Evolutionary conservation across 2,888 invertebrate species (phyloP).

Genomic region (Orchestes rusci): DNA sequence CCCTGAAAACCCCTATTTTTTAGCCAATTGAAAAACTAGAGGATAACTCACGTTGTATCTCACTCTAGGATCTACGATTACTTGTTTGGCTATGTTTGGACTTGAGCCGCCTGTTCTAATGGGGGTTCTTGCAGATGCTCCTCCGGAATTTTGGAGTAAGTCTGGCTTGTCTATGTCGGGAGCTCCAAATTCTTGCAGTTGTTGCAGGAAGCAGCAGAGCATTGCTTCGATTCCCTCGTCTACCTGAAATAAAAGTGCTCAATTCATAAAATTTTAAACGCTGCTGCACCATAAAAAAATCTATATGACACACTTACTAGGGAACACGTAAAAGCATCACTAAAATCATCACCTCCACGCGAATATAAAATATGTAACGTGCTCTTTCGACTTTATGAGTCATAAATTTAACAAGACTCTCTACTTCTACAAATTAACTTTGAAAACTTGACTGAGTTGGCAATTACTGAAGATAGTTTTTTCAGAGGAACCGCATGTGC

Average conservation of each 20-base stretch:
- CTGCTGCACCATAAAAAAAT: no score
- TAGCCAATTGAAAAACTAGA: no score
- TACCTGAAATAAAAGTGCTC: constrained; percentile 49
- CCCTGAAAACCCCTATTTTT: constrained; percentile 52
- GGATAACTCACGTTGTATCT: constrained; percentile 72
- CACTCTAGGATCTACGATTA: constrained; percentile 63
- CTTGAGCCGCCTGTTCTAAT: constrained; percentile 44
- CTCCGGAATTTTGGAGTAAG: constrained; percentile 62
- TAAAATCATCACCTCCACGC: no score
- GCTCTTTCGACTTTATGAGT: background rate
- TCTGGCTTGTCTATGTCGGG: constrained; percentile 82
- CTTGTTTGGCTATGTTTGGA: constrained; percentile 50
- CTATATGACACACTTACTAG: no score
- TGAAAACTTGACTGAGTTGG: no score
- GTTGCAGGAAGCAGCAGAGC: constrained; percentile 80
- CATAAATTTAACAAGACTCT: constrained; percentile 3
- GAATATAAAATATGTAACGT: no score
- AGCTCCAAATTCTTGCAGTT: constrained; percentile 74
- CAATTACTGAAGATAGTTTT: no score
- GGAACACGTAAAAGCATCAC: no score
- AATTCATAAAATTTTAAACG: background rate
- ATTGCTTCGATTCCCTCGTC: constrained; percentile 80
- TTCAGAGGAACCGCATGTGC: no score
- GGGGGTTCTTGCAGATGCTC: constrained; percentile 49
- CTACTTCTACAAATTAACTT: no score